Conservation (phyloP, 2,888 invertebrate species). For the Rotaria socialis region DNA sequence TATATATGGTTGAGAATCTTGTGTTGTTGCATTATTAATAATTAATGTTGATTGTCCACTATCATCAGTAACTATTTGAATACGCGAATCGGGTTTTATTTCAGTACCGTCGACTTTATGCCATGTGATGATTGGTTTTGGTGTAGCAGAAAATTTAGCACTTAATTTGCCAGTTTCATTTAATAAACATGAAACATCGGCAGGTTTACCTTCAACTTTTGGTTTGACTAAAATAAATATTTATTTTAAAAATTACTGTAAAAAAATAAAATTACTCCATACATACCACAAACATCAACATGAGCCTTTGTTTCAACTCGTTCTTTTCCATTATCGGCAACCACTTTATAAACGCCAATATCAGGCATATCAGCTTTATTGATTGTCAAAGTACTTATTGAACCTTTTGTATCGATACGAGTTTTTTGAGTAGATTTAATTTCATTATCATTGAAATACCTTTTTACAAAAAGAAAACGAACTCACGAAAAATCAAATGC, state of each 20-base stretch:
- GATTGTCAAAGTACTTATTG: conserved; percentile 31
- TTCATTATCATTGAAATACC: conserved; percentile 42
- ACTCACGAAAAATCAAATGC: not conserved
- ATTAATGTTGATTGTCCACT: conserved; percentile 36
- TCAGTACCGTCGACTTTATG: conserved; percentile 40
- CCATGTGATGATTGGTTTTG: conserved; percentile 40
- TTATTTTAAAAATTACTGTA: not conserved
- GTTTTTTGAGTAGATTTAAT: conserved; percentile 43
- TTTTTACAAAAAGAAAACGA: not conserved
- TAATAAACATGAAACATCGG: conserved; percentile 34
- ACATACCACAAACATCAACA: conserved; percentile 42
- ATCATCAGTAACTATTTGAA: conserved; percentile 39
- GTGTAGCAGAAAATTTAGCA: conserved; percentile 36
- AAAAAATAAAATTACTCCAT: not conserved
- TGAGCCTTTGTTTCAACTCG: conserved; percentile 38
- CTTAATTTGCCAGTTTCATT: conserved; percentile 37
- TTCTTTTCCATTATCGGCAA: conserved; percentile 44
- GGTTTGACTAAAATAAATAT: conserved; percentile 32
- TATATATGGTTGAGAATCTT: conserved; percentile 45
- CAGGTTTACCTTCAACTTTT: conserved; percentile 40
- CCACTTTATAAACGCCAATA: conserved; percentile 41
- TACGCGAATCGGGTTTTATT: conserved; percentile 37
- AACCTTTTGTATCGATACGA: conserved; percentile 47
- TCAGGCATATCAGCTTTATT: conserved; percentile 44
- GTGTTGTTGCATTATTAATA: conserved; percentile 57